phyloP scores from a whole-genome alignment of 2,797 vertebrate species.

The Cynopterus sphinx region DNA sequence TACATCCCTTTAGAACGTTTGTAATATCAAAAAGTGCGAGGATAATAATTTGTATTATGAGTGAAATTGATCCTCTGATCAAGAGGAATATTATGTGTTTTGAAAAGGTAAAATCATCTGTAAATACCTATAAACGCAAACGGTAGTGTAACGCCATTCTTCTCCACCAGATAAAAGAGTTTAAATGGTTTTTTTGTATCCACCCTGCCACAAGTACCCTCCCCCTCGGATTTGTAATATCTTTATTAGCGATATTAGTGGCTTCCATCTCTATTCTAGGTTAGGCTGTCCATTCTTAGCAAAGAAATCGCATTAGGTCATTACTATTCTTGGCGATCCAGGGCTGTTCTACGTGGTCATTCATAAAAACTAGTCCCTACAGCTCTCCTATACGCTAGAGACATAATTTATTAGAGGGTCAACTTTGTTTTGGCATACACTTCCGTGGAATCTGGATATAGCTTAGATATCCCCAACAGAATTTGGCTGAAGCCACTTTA shows the following conservation, averaged over 20 bases:
- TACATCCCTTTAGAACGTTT: not conserved
- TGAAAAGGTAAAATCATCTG: not conserved
- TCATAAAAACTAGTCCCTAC: not conserved
- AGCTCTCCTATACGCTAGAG: not conserved
- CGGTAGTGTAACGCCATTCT: fast-evolving
- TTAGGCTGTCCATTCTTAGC: not conserved
- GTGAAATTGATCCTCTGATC: not conserved
- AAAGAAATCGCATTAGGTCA: not conserved
- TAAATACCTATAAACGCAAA: not conserved
- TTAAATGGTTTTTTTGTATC: not conserved
- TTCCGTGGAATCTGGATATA: not conserved
- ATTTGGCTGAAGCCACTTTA: not conserved
- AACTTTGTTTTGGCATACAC: not conserved
- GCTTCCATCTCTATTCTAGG: not conserved
- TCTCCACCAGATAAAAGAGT: not conserved
- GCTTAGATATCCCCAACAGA: not conserved
- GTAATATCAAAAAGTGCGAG: not conserved
- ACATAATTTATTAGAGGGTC: not conserved
- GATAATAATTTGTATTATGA: not conserved
- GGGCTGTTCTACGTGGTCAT: not conserved
- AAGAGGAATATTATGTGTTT: not conserved
- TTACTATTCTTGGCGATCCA: not conserved
- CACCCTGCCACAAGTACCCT: not conserved
- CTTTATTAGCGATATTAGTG: not conserved
- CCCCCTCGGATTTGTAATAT: fast-evolving